phyloP scores from a whole-genome alignment of 1,140 invertebrate genomes.

The Maniola jurtina region DNA sequence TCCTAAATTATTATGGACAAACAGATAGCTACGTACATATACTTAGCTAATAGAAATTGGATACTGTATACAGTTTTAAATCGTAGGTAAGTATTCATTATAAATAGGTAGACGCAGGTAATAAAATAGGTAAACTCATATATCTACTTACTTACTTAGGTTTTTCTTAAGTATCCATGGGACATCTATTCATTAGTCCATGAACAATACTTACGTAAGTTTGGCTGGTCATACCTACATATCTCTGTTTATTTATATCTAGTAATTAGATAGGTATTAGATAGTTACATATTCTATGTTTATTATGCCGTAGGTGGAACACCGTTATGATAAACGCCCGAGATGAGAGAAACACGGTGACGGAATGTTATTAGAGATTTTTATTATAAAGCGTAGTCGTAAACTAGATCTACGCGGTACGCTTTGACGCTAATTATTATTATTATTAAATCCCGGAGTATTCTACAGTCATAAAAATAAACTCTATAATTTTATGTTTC shows the following conservation, averaged over 20 bases:
- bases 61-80: no score
- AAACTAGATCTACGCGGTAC: conserved; percentile 50
- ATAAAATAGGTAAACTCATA: no score
- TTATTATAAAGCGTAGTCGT: conserved; percentile 55
- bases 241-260: no score
- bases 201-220: no score
- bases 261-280: background rate
- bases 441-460: conserved; percentile 9
- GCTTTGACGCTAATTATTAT: conserved; percentile 35
- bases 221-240: no score
- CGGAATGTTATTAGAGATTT: conserved; percentile 43
- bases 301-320: conserved; percentile 49
- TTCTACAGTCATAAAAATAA: conserved; percentile 7
- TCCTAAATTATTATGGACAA: conserved; percentile 55
- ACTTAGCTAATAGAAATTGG: conserved; percentile 50
- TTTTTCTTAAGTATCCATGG: no score
- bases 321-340: conserved; percentile 55
- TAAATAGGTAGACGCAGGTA: no score
- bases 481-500: background rate
- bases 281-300: conserved; percentile 51
- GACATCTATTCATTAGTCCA: no score
- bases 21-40: conserved; percentile 43
- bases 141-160: no score
- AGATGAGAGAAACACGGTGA: conserved; percentile 45
- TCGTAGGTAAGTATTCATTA: no score